These are phyloP conservation scores for Barnardius zonarius DNA, from an alignment of 2,113 vertebrate species.

Conservation along the genomic window DNA sequence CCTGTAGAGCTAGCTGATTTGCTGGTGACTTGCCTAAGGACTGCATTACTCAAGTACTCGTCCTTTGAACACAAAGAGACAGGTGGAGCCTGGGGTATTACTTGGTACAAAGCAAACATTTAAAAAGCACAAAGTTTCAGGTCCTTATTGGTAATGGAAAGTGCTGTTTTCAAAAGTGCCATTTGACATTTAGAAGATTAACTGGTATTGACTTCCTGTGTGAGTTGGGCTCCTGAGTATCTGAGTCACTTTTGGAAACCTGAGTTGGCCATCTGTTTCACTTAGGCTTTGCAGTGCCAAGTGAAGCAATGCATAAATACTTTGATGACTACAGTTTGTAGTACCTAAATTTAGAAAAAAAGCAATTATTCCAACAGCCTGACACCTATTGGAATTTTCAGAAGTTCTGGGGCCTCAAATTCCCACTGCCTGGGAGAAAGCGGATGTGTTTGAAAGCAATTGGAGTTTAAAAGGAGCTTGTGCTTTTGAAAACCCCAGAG, in stretches of 20 bases:
- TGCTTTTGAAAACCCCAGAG: slow-evolving; percentile 4
- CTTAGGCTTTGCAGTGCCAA: slow-evolving; percentile 23
- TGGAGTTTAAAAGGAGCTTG: neutral
- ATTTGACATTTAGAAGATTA: slow-evolving; percentile 59
- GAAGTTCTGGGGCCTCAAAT: neutral
- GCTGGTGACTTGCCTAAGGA: neutral
- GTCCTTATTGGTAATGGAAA: slow-evolving; percentile 24
- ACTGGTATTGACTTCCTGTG: slow-evolving; percentile 47
- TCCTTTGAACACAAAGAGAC: neutral
- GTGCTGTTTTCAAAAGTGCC: slow-evolving; percentile 47
- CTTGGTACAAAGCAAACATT: slow-evolving; percentile 28
- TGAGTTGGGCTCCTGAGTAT: slow-evolving; percentile 42
- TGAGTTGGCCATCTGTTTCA: slow-evolving; percentile 52
- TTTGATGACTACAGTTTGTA: neutral
- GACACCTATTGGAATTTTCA: slow-evolving; percentile 39
- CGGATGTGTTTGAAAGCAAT: slow-evolving; percentile 29
- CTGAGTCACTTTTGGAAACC: slow-evolving; percentile 56
- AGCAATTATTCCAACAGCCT: neutral
- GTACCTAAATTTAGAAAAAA: slow-evolving; percentile 2
- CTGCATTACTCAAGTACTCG: neutral
- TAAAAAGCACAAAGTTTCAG: neutral
- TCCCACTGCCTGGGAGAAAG: slow-evolving; percentile 28
- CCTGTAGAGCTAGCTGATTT: neutral
- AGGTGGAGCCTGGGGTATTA: neutral
- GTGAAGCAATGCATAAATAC: slow-evolving; percentile 20